These are phyloP conservation scores for Halichondria panicea DNA, from an alignment of 37 sponge, comb jelly and placozoan genomes.

Conservation along the genomic window DNA sequence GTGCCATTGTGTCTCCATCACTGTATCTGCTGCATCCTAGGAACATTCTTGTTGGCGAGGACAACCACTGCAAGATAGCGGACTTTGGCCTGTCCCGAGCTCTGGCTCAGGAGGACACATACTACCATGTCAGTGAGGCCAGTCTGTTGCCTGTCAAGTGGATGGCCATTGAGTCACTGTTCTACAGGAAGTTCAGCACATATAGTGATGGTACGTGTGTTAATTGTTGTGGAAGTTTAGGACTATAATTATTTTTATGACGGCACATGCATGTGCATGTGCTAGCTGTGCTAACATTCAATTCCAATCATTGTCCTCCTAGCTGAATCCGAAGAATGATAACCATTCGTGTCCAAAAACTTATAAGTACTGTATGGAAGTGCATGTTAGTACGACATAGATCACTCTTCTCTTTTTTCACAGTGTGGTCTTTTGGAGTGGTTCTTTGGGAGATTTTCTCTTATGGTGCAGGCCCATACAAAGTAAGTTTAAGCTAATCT, in stretches of 20 bases:
- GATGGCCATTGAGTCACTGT: constrained; percentile 58
- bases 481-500: constrained; percentile 17
- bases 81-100: constrained; percentile 50
- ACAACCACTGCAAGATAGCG: constrained; percentile 27
- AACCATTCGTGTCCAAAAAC: neutral
- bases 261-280: no score
- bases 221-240: no score
- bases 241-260: no score
- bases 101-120: constrained; percentile 30
- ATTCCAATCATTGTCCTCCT: no score
- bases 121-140: constrained; percentile 21
- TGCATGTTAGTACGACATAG: neutral
- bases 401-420: neutral
- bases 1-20: neutral
- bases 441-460: constrained; percentile 84
- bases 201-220: constrained; percentile 61
- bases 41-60: constrained; percentile 49
- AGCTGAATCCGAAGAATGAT: no score
- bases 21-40: no score
- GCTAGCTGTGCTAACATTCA: neutral
- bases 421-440: constrained; percentile 83
- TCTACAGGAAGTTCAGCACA: constrained; percentile 52
- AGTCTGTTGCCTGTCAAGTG: constrained; percentile 61
- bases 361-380: neutral
- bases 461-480: constrained; percentile 63